Conservation (phyloP, 2,113 vertebrate genomes). For the Enhydra lutris region DNA sequence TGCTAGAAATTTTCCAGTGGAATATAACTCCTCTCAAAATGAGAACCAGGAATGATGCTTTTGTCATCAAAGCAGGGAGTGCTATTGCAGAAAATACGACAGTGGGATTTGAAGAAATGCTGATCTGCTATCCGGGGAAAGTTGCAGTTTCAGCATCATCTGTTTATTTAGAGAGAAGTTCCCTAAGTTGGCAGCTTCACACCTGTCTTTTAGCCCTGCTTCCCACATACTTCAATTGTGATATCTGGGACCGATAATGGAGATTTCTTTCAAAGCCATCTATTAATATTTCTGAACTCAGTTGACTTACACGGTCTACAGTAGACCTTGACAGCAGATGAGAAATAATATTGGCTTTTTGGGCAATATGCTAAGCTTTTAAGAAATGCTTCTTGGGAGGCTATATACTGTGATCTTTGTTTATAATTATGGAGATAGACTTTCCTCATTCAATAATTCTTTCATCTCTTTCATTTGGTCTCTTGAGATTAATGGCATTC, state of each 20-base stretch:
- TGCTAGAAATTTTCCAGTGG: not conserved
- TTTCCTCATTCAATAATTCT: not conserved
- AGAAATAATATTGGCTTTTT: not conserved
- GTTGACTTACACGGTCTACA: not conserved
- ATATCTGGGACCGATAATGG: not conserved
- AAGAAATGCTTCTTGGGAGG: not conserved
- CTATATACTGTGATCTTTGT: not conserved
- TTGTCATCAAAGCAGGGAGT: constrained; percentile 26
- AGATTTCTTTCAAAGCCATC: not conserved
- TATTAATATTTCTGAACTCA: not conserved
- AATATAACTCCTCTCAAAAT: not conserved
- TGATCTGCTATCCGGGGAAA: not conserved
- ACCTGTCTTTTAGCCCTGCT: not conserved
- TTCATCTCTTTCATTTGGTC: not conserved
- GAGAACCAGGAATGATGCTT: constrained; percentile 40
- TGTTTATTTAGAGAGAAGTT: not conserved
- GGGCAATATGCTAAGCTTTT: not conserved
- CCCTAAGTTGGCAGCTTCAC: not conserved
- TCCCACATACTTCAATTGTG: not conserved
- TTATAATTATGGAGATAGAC: not conserved
- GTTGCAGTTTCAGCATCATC: not conserved
- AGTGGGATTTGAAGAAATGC: constrained; percentile 47
- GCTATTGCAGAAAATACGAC: constrained; percentile 39
- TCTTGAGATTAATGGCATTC: not conserved
- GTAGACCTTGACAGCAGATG: not conserved